Evolutionary conservation across 2,797 vertebrate genomes (phyloP).

Genomic region (Orestias chungarensis): DNA sequence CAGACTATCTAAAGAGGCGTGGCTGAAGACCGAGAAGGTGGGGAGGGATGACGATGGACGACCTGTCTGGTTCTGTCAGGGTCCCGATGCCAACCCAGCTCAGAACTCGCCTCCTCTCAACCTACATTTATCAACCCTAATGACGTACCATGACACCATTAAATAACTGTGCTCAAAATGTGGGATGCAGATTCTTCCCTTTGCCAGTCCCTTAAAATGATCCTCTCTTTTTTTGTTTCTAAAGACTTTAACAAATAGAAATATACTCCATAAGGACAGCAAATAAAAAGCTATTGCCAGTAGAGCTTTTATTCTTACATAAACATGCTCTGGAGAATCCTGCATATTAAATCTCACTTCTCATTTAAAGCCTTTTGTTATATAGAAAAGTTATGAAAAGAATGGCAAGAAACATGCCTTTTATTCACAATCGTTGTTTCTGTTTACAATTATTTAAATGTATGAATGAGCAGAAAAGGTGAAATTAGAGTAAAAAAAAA

Average conservation of each 20-base stretch:
- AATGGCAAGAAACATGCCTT: neutral
- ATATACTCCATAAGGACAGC: neutral
- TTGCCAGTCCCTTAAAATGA: neutral
- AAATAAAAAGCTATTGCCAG: neutral
- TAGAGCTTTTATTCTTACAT: neutral
- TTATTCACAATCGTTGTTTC: neutral
- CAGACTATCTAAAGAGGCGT: constrained; percentile 45
- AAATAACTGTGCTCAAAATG: constrained; percentile 10
- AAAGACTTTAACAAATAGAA: neutral
- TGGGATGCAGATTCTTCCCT: neutral
- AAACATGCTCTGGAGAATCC: neutral
- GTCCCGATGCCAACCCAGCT: constrained; percentile 7
- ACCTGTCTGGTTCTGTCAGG: constrained; percentile 29
- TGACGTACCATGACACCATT: constrained; percentile 52
- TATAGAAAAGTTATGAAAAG: neutral
- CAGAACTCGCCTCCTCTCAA: constrained; percentile 29
- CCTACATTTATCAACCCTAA: constrained; percentile 49
- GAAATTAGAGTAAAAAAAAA: neutral
- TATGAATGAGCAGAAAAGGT: neutral
- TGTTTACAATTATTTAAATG: neutral
- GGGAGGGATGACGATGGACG: constrained; percentile 29
- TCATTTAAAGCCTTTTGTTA: neutral
- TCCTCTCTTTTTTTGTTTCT: neutral
- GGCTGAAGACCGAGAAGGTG: constrained; percentile 26
- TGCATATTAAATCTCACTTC: neutral